Evolutionary conservation across 2,888 invertebrate genomes (phyloP).

Genomic region (Dasysyrphus albostriatus): DNA sequence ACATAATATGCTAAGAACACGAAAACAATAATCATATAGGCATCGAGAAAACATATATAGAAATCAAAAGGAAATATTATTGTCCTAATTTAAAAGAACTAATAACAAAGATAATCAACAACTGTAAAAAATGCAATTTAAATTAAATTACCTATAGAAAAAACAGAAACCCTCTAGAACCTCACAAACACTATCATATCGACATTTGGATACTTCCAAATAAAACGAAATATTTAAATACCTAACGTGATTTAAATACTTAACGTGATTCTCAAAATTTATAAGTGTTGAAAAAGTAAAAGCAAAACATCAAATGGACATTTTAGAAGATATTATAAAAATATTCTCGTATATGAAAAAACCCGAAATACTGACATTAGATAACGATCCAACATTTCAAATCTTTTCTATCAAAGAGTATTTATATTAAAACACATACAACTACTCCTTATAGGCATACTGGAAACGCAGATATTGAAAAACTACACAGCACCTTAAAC

Average conservation of each 20-base stretch:
- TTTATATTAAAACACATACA: background rate
- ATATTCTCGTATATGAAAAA: background rate
- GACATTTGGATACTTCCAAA: background rate
- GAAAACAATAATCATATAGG: background rate
- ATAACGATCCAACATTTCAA: background rate
- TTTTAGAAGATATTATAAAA: background rate
- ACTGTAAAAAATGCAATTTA: background rate
- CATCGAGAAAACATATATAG: background rate
- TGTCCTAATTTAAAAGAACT: background rate
- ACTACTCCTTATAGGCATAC: background rate
- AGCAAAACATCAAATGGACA: background rate
- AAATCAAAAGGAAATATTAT: background rate
- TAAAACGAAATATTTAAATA: too few species aligned
- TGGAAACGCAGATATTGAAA: too few species aligned
- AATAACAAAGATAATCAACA: slow-evolving; percentile 1
- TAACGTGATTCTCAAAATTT: too few species aligned
- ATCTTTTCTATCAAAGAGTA: background rate
- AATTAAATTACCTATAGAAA: background rate
- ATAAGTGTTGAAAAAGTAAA: too few species aligned
- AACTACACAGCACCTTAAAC: too few species aligned
- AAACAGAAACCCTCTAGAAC: background rate
- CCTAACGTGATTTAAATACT: too few species aligned
- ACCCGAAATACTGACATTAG: too few species aligned
- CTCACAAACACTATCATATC: slow-evolving; percentile 1
- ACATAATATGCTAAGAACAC: background rate